Base-by-base conservation (phyloP, 2,113 vertebrate genomes). In the Mirounga angustirostris region DNA sequence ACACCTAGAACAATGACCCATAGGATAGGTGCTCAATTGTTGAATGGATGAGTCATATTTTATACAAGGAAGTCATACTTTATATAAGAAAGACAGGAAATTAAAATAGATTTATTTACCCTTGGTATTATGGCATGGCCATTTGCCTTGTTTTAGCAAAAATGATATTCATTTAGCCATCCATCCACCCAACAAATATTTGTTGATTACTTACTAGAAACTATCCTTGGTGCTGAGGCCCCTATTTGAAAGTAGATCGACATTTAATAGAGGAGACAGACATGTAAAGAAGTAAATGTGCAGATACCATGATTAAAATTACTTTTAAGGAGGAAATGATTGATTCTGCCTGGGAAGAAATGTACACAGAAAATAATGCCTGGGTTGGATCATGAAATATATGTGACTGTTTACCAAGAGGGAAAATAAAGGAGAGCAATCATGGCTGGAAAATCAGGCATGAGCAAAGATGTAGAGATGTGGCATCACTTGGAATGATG, bases 21-120 rank as follows among this genome's bases (percentile, higher is more conserved):
- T 59, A 50, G 52, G 26, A n/a, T 50, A 90, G 40, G 8, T 85
- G 19, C 12, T 78, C 63, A 13, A 0, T 78, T 91, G 56, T 76
- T 81, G 74, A 95, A 65, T 65, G 36, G 58, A 3, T 85, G 93
- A 94, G 24, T 95, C 93, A 90, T 73, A n/a, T 26, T 58, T 94
- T 63, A 71, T 43, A 40, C 7, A 67, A 94, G 52, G 54, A 90
- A 82, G 83, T 46, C 90, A 65, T 81, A n/a, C 79, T 69, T 63
- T 28, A 61, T 67, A 52, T 65, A 81, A 81, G 33, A 54, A 95
- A 95, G 22, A 83, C 1, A 80, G 61, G 78, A 91, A 76, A 74
- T 88, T 79, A 96, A 84, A 89, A 63, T 71, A 52, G 19, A 84
- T 95, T 96, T 89, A 63, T 54, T 94, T 94, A 61, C 21, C 13